Base-by-base conservation (phyloP, 2,888 invertebrate genomes). In the Lepeophtheirus nordmannii region DNA sequence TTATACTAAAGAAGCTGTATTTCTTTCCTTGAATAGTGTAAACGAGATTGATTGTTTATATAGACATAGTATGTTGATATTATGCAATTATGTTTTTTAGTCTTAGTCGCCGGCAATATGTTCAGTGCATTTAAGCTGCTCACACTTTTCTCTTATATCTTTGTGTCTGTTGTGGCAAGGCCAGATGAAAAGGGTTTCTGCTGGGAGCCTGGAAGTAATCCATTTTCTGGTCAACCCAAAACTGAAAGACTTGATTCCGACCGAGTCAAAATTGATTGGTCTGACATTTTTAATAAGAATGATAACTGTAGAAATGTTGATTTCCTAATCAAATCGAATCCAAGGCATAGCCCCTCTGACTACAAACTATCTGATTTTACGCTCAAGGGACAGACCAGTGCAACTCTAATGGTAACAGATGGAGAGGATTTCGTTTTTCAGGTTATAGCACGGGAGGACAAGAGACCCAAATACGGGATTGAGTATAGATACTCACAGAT, bases 311-410 rank as follows among this genome's bases (percentile, higher is more conserved):
- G 58, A 38, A 38, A 65, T 14, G 65, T 65, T 1, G 65, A 65
- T 38, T 65, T 65, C 40, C 17, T 65, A 20, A 65, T 65, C 58
- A 65, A 39, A 30, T 58, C 37, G 10, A 53, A 65, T 38, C 65
- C 65, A 20, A n/a, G 22, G 20, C 14, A 38, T 56, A 30, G 37
- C 38, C 65, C 58, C 14, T 58, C 65, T n/a, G 17, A 30, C 17
- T 65, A 65, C 39, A 30, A 65, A 17, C 40, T 66, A 12, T 66
- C 66, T 1, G 66, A 66, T 40, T 66, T 66, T 20, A 66, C 66
- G 10, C 30, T 60, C 1, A 59, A 59, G 41, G 60, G 60, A 5
- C 53, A 66, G 38, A 12, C 58, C n/a, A 20, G 20, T 17, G 66
- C 66, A 14, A 61, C 61, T 37, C 20, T 61, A 5, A 10, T 63